phyloP scores from a whole-genome alignment of 1,140 invertebrate genomes.

The Atta cephalotes region DNA sequence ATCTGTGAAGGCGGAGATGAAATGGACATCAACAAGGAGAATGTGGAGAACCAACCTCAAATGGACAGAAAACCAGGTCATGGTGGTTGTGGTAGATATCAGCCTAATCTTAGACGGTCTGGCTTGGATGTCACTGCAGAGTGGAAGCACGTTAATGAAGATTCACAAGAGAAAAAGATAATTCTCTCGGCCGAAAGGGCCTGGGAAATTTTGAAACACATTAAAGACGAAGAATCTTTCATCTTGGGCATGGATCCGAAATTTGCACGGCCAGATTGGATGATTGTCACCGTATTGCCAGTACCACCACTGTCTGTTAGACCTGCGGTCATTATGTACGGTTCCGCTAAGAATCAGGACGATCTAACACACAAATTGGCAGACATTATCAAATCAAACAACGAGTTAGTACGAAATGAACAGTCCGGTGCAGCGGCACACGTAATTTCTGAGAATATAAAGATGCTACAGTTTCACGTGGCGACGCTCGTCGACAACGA shows the following conservation, averaged over 20 bases:
- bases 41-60: conserved; percentile 85
- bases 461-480: conserved; percentile 99
- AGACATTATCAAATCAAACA: conserved; percentile 99
- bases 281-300: conserved; percentile 98
- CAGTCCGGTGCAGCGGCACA: conserved; percentile 98
- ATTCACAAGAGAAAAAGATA: conserved; percentile 98
- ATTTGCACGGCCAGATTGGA: conserved; percentile 99
- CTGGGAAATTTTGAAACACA: conserved; percentile 98
- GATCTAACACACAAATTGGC: conserved; percentile 99
- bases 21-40: conserved; percentile 95
- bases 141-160: conserved; percentile 99
- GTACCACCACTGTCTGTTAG: conserved; percentile 97
- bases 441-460: conserved; percentile 98
- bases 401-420: conserved; percentile 98
- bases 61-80: conserved; percentile 92
- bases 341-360: conserved; percentile 99
- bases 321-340: conserved; percentile 99
- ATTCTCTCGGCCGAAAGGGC: conserved; percentile 97
- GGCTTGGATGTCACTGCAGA: conserved; percentile 98
- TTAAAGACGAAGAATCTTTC: conserved; percentile 98
- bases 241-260: conserved; percentile 98
- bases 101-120: conserved; percentile 95
- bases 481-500: conserved; percentile 99
- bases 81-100: conserved; percentile 98
- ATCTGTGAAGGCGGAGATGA: conserved; percentile 99